These are phyloP conservation scores for Canis aureus DNA, from an alignment of 2,113 vertebrate genomes.

Conservation along the genomic window DNA sequence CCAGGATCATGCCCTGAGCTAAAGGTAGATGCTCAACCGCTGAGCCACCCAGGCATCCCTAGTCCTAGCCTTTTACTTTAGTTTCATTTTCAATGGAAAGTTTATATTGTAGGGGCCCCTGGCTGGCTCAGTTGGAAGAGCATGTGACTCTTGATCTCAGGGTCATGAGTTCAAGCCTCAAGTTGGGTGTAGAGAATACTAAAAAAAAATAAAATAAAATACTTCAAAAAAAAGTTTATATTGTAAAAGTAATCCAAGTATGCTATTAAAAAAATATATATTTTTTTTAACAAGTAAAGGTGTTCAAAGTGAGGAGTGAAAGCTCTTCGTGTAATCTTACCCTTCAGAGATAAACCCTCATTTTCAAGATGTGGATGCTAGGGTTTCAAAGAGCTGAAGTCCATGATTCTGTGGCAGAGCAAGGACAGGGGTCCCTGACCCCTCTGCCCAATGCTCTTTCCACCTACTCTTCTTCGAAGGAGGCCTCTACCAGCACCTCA, in stretches of 20 bases:
- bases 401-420: background rate
- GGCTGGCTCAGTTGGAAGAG: background rate
- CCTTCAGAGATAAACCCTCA: slow-evolving; percentile 33
- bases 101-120: background rate
- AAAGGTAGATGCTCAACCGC: too few relatives aligned
- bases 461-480: background rate
- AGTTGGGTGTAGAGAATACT: background rate
- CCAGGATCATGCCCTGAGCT: too few relatives aligned
- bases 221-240: background rate
- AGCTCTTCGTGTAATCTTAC: background rate
- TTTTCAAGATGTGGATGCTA: background rate
- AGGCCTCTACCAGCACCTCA: background rate
- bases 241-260: background rate
- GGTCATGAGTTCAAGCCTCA: background rate
- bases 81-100: background rate
- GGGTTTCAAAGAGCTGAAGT: background rate
- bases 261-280: background rate
- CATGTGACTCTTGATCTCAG: background rate
- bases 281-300: background rate
- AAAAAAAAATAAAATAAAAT: background rate
- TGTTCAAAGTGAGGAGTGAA: background rate
- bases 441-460: background rate
- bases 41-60: background rate
- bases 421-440: background rate
- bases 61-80: background rate